phyloP scores from a whole-genome alignment of 2,113 vertebrate species.

The Hassar affinis region DNA sequence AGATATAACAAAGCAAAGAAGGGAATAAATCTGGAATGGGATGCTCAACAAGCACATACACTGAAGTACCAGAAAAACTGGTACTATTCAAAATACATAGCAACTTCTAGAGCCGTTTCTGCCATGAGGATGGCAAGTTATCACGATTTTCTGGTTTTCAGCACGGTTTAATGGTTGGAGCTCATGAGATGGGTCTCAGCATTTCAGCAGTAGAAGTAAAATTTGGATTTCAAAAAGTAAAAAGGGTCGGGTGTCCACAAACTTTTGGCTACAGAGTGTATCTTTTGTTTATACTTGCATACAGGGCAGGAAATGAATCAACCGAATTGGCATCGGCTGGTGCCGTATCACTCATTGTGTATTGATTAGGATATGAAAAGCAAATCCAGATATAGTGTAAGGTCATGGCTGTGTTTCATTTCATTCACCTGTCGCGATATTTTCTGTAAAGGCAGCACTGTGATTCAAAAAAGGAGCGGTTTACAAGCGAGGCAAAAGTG shows the following conservation, averaged over 20 bases:
- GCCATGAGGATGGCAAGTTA: no score
- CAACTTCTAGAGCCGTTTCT: no score
- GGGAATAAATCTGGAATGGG: neutral
- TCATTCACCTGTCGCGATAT: neutral
- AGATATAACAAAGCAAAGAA: neutral
- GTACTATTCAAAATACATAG: no score
- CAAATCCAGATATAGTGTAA: neutral
- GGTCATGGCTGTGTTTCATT: slow-evolving; percentile 4
- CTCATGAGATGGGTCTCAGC: no score
- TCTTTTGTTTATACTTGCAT: neutral
- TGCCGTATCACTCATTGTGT: neutral
- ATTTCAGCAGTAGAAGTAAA: no score
- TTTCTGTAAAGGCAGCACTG: neutral
- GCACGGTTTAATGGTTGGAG: no score
- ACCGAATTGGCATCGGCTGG: neutral
- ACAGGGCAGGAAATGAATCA: neutral
- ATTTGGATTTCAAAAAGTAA: no score
- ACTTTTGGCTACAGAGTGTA: neutral
- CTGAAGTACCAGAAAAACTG: no score
- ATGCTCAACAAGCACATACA: neutral
- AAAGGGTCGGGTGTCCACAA: neutral
- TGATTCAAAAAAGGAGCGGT: neutral
- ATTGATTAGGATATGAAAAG: neutral
- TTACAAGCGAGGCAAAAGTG: neutral
- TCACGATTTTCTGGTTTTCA: no score